These are phyloP conservation scores for Chiloscyllium plagiosum DNA, from an alignment of 2,113 vertebrate genomes.

Conservation along the genomic window DNA sequence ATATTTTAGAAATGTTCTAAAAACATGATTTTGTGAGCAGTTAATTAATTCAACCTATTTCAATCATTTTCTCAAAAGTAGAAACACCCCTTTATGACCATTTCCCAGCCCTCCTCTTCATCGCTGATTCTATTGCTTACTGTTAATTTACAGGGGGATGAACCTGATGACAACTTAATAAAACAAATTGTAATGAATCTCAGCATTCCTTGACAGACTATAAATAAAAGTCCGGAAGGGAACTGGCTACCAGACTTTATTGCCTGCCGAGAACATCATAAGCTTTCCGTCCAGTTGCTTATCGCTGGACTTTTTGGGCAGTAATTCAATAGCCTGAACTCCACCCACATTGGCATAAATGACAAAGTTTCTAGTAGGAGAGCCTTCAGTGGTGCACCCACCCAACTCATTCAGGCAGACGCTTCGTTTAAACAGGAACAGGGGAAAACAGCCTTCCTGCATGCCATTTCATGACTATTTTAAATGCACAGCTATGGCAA, in stretches of 20 bases:
- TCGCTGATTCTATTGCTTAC: background rate
- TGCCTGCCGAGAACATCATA: background rate
- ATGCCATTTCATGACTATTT: background rate
- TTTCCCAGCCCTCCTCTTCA: slow-evolving; percentile 8
- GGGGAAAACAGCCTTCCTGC: background rate
- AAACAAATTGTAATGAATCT: slow-evolving; percentile 21
- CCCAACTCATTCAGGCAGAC: background rate
- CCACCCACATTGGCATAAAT: background rate
- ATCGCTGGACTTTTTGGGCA: background rate
- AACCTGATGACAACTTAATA: slow-evolving; percentile 10
- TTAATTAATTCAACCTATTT: background rate
- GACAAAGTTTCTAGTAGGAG: background rate
- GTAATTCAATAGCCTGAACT: background rate
- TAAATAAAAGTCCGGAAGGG: background rate
- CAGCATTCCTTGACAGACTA: background rate
- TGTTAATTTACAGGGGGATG: background rate
- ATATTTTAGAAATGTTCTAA: background rate
- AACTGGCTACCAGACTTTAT: background rate
- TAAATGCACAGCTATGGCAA: background rate
- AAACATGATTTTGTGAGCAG: background rate
- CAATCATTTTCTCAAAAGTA: background rate
- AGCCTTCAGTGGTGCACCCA: background rate
- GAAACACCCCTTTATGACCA: background rate
- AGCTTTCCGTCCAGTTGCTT: background rate
- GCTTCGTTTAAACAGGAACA: background rate